A percentile compares a stretch with the other conserved stretches of the same genome.
phyloP scores from a whole-genome alignment of 2,888 invertebrate genomes.

The Noctua janthe region DNA sequence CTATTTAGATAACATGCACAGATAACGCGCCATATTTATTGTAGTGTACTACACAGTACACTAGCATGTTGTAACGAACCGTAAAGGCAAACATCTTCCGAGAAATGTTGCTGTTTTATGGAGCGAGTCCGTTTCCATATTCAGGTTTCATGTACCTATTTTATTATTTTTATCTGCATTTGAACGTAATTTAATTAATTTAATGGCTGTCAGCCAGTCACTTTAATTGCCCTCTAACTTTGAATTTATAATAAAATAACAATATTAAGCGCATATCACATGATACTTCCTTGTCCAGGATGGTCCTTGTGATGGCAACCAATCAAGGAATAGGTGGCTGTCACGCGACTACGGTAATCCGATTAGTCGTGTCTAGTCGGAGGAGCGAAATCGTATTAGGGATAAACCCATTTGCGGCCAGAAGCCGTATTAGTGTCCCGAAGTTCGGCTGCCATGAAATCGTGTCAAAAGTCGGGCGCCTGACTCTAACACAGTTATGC shows the following conservation, averaged over 20 bases:
- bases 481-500: constrained; percentile 44
- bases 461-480: constrained; percentile 58
- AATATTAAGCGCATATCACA: not conserved
- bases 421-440: constrained; percentile 67
- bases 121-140: constrained; percentile 17
- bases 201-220: not conserved
- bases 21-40: constrained; percentile 58
- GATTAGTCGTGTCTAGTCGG: constrained; percentile 61
- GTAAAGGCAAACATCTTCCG: constrained; percentile 59
- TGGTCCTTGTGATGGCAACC: constrained; percentile 30
- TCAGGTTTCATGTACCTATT: constrained; percentile 21
- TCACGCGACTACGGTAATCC: constrained; percentile 62
- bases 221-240: constrained; percentile 32
- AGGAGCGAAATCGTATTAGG: constrained; percentile 66
- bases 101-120: constrained; percentile 46
- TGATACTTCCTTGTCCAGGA: constrained; percentile 3
- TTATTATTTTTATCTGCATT: constrained; percentile 2
- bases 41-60: constrained; percentile 35
- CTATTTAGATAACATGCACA: constrained; percentile 73
- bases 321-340: constrained; percentile 67
- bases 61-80: constrained; percentile 56
- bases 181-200: not conserved
- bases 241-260: constrained; percentile 18
- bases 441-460: constrained; percentile 63
- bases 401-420: constrained; percentile 69